These are phyloP conservation scores for Cheilosia variabilis DNA, from an alignment of 2,888 invertebrate species.

Conservation along the genomic window DNA sequence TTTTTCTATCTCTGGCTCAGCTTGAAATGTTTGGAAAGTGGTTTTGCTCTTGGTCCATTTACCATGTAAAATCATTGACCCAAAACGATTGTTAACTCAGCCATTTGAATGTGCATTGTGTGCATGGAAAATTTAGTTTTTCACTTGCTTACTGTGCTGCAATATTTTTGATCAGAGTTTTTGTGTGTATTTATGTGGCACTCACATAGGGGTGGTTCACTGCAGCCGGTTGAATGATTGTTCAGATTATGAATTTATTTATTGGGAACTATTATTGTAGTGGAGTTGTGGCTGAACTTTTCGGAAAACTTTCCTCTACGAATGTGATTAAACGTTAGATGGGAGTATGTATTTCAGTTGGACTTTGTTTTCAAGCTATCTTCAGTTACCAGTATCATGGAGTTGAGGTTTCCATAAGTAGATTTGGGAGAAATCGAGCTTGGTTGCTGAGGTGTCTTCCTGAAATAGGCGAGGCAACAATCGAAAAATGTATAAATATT, in stretches of 20 bases:
- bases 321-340: neutral
- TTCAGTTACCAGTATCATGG: too few species aligned
- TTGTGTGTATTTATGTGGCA: constrained; percentile 7
- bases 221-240: constrained; percentile 41
- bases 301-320: neutral
- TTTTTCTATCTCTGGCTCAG: constrained; percentile 6
- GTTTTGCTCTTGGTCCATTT: constrained; percentile 66
- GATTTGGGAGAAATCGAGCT: too few species aligned
- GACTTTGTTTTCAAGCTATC: too few species aligned
- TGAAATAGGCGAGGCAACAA: too few species aligned
- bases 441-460: too few species aligned
- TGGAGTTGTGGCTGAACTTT: neutral
- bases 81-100: constrained; percentile 70
- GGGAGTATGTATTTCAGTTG: too few species aligned
- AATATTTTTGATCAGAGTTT: constrained; percentile 2
- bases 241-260: constrained; percentile 26
- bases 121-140: constrained; percentile 66
- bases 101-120: constrained; percentile 70
- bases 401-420: too few species aligned
- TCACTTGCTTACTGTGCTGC: constrained; percentile 47
- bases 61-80: constrained; percentile 63
- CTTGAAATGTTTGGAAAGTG: constrained; percentile 29
- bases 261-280: neutral
- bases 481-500: too few species aligned
- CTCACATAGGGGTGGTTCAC: constrained; percentile 26